phyloP scores from a whole-genome alignment of 2,888 invertebrate species.

The Melipona beecheii region DNA sequence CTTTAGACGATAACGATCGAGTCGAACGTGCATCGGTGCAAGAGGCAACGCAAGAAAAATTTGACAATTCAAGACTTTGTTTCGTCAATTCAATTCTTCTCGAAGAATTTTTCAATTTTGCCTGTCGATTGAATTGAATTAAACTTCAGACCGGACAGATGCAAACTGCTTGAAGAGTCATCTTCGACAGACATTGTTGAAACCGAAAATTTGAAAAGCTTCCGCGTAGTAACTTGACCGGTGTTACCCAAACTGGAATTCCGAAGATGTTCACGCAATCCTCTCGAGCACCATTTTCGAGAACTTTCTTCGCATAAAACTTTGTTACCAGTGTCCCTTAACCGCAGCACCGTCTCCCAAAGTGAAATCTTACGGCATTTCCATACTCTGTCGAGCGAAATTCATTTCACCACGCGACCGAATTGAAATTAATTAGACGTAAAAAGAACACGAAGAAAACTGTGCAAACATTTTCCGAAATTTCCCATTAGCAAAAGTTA shows the following conservation, averaged over 20 bases:
- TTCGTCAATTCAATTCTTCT: background rate
- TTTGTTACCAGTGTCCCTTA: constrained; percentile 14
- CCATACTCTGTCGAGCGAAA: constrained; percentile 5
- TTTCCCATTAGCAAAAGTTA: too few species aligned
- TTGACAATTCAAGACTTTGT: background rate
- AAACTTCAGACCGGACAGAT: background rate
- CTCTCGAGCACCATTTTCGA: constrained; percentile 7
- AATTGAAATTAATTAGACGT: background rate
- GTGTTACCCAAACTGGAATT: background rate
- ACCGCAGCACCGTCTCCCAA: background rate
- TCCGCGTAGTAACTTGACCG: background rate
- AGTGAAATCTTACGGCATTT: constrained; percentile 9
- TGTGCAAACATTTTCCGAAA: background rate
- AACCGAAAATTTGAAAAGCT: background rate
- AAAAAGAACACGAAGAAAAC: background rate
- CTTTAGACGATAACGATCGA: too few species aligned
- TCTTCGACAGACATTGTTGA: background rate
- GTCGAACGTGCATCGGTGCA: too few species aligned
- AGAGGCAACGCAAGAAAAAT: too few species aligned
- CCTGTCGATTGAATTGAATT: background rate
- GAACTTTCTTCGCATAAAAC: constrained; percentile 25
- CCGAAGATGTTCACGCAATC: background rate
- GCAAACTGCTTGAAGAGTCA: background rate
- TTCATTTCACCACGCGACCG: background rate
- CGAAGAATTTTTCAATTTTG: rapidly evolving